Base-by-base conservation (phyloP, 2,888 invertebrate species). In the Drosophila paramelanica region DNA sequence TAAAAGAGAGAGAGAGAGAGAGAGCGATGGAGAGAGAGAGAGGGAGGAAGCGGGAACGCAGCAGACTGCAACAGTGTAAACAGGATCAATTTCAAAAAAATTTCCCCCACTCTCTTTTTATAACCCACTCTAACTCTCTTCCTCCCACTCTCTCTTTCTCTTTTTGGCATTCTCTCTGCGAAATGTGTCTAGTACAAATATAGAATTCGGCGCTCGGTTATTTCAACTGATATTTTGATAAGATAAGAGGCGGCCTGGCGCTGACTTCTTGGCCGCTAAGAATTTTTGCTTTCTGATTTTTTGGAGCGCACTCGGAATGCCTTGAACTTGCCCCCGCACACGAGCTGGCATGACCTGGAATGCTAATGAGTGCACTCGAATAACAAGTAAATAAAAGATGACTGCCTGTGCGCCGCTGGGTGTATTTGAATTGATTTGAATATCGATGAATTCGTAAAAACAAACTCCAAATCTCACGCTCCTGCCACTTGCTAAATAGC, bases 201-300 rank as follows among this genome's bases (percentile, higher is more conserved):
- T 73, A 74, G 64, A 64, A 62, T 68, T 73, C 17, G 58, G 39
- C 51, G 53, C 55, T 68, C 39, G 53, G 33, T 47, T 64, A 27
- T 52, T 69, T 52, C 45, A 59, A 62, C 73, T 60, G 70, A 69
- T 60, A 60, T 50, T 57, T 45, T 60, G 73, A 73, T 73, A 73
- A 73, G 73, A 73, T 73, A 73, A 73, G 70, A 57, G 17, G 41
- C 46, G 53, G 55, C 36, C 41, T 25, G 56, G 46, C 56, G 51
- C 46, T 52, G 39, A 42, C 60, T 59, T 71, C 49, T 72, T 52
- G 49, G 51, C 23, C 23, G 53, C 56, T 42, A 45, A 41, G 59
- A 69, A 60, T 52, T 65, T 65, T 50, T 36, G 13, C 45, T 17
- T 43, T 43, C 47, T 49, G 39, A 3, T 64, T 61, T 53, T n/a